phyloP scores from a whole-genome alignment of 1,140 invertebrate genomes.

The Lutraria rhynchaena region DNA sequence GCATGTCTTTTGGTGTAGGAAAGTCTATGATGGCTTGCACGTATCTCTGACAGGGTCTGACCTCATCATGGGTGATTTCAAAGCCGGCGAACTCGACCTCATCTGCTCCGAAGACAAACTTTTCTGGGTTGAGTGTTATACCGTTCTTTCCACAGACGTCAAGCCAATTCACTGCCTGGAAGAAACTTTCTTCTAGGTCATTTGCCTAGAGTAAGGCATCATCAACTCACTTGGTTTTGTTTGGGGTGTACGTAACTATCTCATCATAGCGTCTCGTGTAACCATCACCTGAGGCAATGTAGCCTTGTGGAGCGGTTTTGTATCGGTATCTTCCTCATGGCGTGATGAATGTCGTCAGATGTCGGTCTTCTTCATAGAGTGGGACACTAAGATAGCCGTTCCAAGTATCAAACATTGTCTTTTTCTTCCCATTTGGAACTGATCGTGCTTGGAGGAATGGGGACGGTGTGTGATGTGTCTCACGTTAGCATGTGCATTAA shows the following conservation, averaged over 20 bases:
- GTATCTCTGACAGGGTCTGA: constrained; percentile 51
- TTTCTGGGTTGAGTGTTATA: constrained; percentile 73
- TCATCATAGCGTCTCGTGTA: constrained; percentile 63
- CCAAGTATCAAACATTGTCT: constrained; percentile 60
- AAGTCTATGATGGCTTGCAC: constrained; percentile 57
- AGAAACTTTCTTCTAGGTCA: constrained; percentile 54
- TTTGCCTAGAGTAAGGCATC: constrained; percentile 62
- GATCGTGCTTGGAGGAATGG: constrained; percentile 55
- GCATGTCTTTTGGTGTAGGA: constrained; percentile 60
- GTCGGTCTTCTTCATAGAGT: constrained; percentile 52
- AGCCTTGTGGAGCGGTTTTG: constrained; percentile 54
- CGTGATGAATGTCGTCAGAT: constrained; percentile 65
- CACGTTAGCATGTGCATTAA: constrained; percentile 52
- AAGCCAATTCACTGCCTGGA: too few species aligned
- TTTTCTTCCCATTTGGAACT: constrained; percentile 53
- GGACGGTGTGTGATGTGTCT: constrained; percentile 61
- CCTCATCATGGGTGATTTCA: constrained; percentile 54
- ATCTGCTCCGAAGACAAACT: constrained; percentile 68
- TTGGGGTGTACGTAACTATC: constrained; percentile 59
- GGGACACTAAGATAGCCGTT: constrained; percentile 59
- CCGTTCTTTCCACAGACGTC: constrained; percentile 64
- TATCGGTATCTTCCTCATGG: constrained; percentile 60
- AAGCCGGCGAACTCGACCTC: constrained; percentile 73
- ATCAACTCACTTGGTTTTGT: constrained; percentile 69
- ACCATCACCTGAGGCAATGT: constrained; percentile 62